Conservation (phyloP, 2,113 vertebrate species). For the Ophthalmolycus amberensis region DNA sequence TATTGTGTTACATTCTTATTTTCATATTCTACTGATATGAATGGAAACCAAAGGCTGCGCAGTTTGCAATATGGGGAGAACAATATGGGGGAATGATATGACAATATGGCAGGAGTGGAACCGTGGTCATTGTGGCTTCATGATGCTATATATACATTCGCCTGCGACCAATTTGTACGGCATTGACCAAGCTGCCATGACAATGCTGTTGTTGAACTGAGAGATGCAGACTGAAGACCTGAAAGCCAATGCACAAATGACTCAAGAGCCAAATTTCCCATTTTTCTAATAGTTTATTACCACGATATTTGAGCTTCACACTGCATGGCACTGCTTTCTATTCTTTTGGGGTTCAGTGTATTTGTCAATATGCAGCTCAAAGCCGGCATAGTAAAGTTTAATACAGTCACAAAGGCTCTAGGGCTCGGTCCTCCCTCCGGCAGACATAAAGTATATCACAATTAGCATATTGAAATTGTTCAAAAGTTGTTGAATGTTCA, state of each 20-base stretch:
- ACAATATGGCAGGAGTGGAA: neutral
- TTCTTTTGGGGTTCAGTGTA: conserved; percentile 48
- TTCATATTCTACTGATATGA: neutral
- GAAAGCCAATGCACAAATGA: conserved; percentile 15
- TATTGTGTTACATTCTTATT: neutral
- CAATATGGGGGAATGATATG: neutral
- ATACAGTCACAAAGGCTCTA: conserved; percentile 49
- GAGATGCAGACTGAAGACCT: neutral
- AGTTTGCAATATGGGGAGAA: neutral
- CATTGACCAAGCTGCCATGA: neutral
- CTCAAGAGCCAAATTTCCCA: conserved; percentile 17
- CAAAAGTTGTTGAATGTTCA: conserved; percentile 72
- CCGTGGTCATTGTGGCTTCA: neutral
- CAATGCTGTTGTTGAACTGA: neutral
- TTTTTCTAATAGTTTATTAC: conserved; percentile 29
- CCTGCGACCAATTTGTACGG: neutral
- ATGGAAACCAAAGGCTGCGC: neutral
- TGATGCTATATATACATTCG: neutral
- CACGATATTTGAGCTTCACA: conserved; percentile 28
- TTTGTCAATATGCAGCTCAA: conserved; percentile 62
- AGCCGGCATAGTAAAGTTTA: conserved; percentile 63
- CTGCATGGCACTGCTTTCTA: conserved; percentile 32
- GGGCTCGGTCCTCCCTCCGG: conserved; percentile 50
- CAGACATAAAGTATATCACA: conserved; percentile 62
- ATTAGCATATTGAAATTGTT: conserved; percentile 70